Evolutionary conservation across 2,888 invertebrate species (phyloP), one percentile per base, ranked within the genome.

Genomic region (Drosophila sordidula): DNA sequence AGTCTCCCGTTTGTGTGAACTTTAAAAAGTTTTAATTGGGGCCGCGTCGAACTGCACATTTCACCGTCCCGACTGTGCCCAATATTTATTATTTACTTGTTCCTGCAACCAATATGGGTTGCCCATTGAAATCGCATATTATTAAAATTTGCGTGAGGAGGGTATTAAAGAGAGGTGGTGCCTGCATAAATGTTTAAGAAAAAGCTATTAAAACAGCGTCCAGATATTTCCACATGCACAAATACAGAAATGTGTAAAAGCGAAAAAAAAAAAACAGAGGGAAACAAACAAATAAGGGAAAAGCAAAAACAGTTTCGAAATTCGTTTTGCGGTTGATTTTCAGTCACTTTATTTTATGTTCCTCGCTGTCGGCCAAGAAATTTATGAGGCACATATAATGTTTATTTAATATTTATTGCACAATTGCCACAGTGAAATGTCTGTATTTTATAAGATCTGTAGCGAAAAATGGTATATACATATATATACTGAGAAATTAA

Each of bases 351-450:
- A 34, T 67, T 78, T 78, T 34, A 56, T 64, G 52, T 16, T 49
- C n/a, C 29, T 11, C n/a, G 32, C 32, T 16, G 57, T 57, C 46
- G 41, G 61, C 22, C 8, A 42, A 32, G n/a, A 78, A 80, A 75
- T 80, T 86, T 83, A 83, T 80, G 84, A 45, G 39, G 70, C 80
- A 80, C 63, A 63, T 63, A 71, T 75, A 83, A 86, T 80, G 80
- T 74, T 81, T 65, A 80, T 86, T 86, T 87, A 71, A 82, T 86
- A 82, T 82, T 83, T 80, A 86, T 86, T 63, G 67, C 70, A 67
- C 75, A 75, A 77, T 72, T 71, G 66, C 51, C 52, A 52, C 41
- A 47, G 44, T 47, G 44, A 66, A 68, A 51, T 62, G 66, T 50
- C 64, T 44, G 67, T 66, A n/a, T 70, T 78, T 47, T 68, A 63